Base-by-base conservation (phyloP, 2,888 invertebrate genomes). In the Polyommatus icarus region DNA sequence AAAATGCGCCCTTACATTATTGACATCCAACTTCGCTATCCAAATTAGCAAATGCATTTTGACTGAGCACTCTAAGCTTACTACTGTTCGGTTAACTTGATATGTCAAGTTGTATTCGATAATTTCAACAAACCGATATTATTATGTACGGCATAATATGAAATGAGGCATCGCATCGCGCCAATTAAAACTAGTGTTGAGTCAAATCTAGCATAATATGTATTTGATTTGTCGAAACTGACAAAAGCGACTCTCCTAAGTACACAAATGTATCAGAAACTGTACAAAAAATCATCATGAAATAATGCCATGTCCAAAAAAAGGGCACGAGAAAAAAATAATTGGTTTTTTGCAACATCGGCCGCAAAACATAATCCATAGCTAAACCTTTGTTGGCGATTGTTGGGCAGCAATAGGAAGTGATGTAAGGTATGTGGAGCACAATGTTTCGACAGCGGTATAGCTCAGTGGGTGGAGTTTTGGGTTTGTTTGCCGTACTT, bases 401-500 rank as follows among this genome's bases (percentile, higher is more conserved):
- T 54, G 54, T 24, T 15, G 18, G 18, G 15, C 5, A 59, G 59
- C 59, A 20, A 54, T 54, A 59, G 59, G 59, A 59, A 59, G 18
- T 67, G 61, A 67, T 29, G 15, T 67, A 67, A 67, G 24, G 61
- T 59, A 59, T 59, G 59, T 59, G 20, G 59, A 59, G 59, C 59
- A 59, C n/a, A 59, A 59, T 20, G 59, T 59, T 59, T 20, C 59
- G 10, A 59, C 59, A 59, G n/a, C n/a, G 57, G 20, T 59, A 20
- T 59, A 1, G 59, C 59, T 20, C 59, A n/a, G 8, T 59, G 59
- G n/a, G n/a, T n/a, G 59, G 20, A 10, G 59, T 59, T 20, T 20
- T 59, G 59, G 59, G n/a, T 59, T 59, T 59, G 59, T 8, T 59
- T 59, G 20, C 20, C 59, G 59, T 57, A 57, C n/a, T n/a, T n/a